Evolutionary conservation across 2,888 invertebrate genomes (phyloP).

Genomic region (Mesorhabditis sp.): DNA sequence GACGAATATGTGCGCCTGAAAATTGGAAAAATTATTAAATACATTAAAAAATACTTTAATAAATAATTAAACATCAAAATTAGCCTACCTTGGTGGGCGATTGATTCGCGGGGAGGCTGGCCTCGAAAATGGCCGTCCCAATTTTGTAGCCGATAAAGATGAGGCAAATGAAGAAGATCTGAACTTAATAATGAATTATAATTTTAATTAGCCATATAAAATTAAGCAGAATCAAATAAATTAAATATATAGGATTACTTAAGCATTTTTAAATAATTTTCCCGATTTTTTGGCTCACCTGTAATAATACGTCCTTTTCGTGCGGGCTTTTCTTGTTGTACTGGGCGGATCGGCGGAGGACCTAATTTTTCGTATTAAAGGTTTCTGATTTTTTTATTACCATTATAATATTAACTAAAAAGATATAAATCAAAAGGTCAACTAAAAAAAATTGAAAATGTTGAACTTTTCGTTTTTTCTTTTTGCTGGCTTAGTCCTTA

Average conservation of each 20-base stretch:
- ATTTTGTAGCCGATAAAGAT: neutral
- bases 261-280: neutral
- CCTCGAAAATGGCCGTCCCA: neutral
- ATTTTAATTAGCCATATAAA: too few species aligned
- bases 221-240: neutral
- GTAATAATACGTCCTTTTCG: constrained; percentile 1
- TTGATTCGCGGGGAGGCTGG: constrained; percentile 2
- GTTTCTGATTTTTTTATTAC: too few species aligned
- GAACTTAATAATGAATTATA: neutral
- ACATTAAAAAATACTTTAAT: too few species aligned
- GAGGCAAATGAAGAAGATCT: constrained; percentile 3
- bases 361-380: too few species aligned
- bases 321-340: constrained; percentile 1
- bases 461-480: too few species aligned
- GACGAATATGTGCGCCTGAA: neutral
- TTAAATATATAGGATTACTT: neutral
- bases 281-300: neutral
- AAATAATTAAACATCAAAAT: neutral
- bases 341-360: neutral
- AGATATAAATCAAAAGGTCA: too few species aligned
- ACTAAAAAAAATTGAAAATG: too few species aligned
- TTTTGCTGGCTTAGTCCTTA: too few species aligned
- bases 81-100: neutral
- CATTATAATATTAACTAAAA: too few species aligned
- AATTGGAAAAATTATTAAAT: neutral